Evolutionary conservation across 2,113 vertebrate genomes (phyloP).

Genomic region (Halichoeres trimaculatus): DNA sequence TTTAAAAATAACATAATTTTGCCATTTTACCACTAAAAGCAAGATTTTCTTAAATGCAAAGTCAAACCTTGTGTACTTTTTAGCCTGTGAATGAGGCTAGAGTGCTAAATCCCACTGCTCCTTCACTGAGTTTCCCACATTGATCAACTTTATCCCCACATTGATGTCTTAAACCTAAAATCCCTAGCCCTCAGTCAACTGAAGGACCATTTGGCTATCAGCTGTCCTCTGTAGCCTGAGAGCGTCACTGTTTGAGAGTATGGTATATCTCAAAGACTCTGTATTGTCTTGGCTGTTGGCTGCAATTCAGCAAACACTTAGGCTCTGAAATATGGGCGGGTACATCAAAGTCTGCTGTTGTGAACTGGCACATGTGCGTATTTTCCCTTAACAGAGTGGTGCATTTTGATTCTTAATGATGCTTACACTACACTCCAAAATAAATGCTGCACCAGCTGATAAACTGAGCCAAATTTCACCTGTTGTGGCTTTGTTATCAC

Average conservation of each 20-base stretch:
- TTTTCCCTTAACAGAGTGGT: conserved; percentile 58
- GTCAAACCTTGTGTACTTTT: neutral
- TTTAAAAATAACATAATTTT: neutral
- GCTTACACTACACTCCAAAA: conserved; percentile 57
- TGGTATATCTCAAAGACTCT: conserved; percentile 68
- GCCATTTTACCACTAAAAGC: conserved; percentile 10
- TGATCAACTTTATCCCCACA: conserved; percentile 55
- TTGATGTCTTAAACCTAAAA: conserved; percentile 52
- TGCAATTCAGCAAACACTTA: conserved; percentile 69
- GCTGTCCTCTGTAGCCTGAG: conserved; percentile 59
- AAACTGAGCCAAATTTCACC: conserved; percentile 69
- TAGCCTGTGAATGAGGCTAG: conserved; percentile 37
- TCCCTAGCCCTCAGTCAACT: conserved; percentile 51
- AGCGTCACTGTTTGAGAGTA: conserved; percentile 63
- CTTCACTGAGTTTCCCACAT: conserved; percentile 57
- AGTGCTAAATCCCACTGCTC: conserved; percentile 47
- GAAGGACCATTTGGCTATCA: conserved; percentile 71
- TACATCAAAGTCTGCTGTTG: conserved; percentile 67
- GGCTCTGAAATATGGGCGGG: conserved; percentile 64
- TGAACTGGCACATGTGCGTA: conserved; percentile 56
- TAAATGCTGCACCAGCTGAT: conserved; percentile 61
- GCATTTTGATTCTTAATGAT: conserved; percentile 71
- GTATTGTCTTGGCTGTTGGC: conserved; percentile 63
- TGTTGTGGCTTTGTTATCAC: conserved; percentile 71
- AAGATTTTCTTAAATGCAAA: neutral